Evolutionary conservation across 2,113 vertebrate genomes (phyloP), one percentile per base, ranked within the genome.

Genomic region (Embiotoca jacksoni): DNA sequence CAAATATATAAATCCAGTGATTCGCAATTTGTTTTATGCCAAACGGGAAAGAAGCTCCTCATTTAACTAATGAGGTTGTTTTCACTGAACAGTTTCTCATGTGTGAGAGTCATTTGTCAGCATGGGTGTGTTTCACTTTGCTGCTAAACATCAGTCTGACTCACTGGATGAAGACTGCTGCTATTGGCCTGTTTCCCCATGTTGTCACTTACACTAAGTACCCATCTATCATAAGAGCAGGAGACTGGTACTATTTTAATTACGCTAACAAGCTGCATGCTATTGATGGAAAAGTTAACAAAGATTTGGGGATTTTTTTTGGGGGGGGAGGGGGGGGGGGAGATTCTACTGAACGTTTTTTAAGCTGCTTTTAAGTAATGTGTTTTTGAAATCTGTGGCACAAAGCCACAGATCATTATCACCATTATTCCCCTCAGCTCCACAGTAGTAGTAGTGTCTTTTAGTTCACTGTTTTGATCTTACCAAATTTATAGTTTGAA

Each of bases 61-160:
- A 44, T 44, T 44, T 44, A 44, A 44, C 41, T 11, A 11, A 76
- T 35, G 39, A 67, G 33, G 6, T 58, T 72, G 37, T 75, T 52
- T 54, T 56, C 3, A 5, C 75, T 50, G 54, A 56, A 5, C 23
- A 23, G 23, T 37, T 58, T 23, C 2, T 36, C 6, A 1, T 47
- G 11, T 56, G 30, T 68, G 15, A 71, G 47, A 13, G 35, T 32
- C 10, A 44, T 78, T 50, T 47, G 3, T 64, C 47, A 46, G 53
- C 23, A 61, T 72, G 72, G 23, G 23, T 23, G 23, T 23, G 23
- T 23, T 23, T 23, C 23, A 58, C 13, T 61, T 13, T 41, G 35
- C 52, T 35, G 68, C 41, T 62, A 37, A 74, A 37, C 23, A 47
- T 62, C 16, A 35, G n/a, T 50, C 33, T 71, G 73, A 75, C 31